Percentiles rank a stretch among this genome's conserved stretches.
phyloP scores from a whole-genome alignment of 2,888 invertebrate genomes.

The Megastigmus dorsalis region DNA sequence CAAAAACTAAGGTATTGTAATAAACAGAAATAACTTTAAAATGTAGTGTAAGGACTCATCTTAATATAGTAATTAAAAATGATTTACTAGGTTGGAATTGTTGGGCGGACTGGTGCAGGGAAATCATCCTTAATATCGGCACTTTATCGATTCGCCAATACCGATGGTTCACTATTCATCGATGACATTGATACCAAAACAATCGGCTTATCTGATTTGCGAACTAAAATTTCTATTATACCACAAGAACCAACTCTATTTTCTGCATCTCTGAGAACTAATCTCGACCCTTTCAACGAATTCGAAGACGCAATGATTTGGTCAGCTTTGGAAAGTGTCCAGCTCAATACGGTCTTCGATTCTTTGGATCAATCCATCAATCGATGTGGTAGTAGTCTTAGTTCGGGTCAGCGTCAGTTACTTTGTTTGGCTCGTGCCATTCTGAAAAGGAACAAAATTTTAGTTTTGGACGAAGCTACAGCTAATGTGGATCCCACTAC shows the following conservation, averaged over 20 bases:
- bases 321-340: slow-evolving; percentile 85
- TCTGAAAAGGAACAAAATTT: slow-evolving; percentile 84
- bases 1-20: no score
- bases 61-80: no score
- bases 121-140: slow-evolving; percentile 90
- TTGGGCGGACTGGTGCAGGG: slow-evolving; percentile 91
- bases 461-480: slow-evolving; percentile 93
- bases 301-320: slow-evolving; percentile 84
- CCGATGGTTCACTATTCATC: slow-evolving; percentile 85
- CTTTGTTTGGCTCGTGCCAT: slow-evolving; percentile 92
- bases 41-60: no score
- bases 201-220: slow-evolving; percentile 85
- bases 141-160: slow-evolving; percentile 87
- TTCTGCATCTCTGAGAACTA: slow-evolving; percentile 86
- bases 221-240: slow-evolving; percentile 91
- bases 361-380: slow-evolving; percentile 81
- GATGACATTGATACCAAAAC: slow-evolving; percentile 83
- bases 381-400: slow-evolving; percentile 89
- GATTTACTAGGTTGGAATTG: no score
- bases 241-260: slow-evolving; percentile 94
- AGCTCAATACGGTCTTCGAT: slow-evolving; percentile 83
- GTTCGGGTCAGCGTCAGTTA: slow-evolving; percentile 91
- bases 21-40: no score
- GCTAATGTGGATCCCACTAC: slow-evolving; percentile 91
- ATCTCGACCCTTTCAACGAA: slow-evolving; percentile 89